A percentile compares a stretch with the other conserved stretches of the same genome.
phyloP scores from a whole-genome alignment of 2,888 invertebrate genomes.

The Dicranocentrus wangi region DNA sequence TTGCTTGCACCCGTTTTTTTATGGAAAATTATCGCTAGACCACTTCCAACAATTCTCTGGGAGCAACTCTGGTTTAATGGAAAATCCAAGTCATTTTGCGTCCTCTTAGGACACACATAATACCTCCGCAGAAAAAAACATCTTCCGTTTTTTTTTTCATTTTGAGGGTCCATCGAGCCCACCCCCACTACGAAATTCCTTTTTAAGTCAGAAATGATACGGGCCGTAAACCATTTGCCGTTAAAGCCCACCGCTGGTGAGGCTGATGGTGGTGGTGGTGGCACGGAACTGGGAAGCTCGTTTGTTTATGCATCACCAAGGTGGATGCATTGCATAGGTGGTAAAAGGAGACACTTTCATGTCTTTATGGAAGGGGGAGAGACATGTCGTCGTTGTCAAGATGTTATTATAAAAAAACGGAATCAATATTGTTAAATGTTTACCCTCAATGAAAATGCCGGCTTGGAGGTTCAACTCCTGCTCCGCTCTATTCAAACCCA shows the following conservation, averaged over 20 bases:
- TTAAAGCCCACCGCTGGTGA: background rate
- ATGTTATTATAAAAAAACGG: background rate
- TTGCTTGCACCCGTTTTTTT: too few species aligned
- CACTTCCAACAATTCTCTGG: too few species aligned
- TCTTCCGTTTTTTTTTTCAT: constrained; percentile 8
- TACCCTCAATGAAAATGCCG: background rate
- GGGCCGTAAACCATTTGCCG: constrained; percentile 39
- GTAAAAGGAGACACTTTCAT: too few species aligned
- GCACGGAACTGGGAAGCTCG: too few species aligned
- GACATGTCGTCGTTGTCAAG: background rate
- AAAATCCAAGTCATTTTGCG: too few species aligned
- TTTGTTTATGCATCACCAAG: background rate
- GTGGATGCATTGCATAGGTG: too few species aligned
- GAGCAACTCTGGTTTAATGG: too few species aligned
- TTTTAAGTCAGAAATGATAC: constrained; percentile 52
- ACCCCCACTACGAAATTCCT: constrained; percentile 37
- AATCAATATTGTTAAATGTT: constrained; percentile 7
- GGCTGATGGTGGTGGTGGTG: background rate
- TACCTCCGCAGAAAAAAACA: background rate
- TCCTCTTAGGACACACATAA: constrained; percentile 5
- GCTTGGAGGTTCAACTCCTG: background rate
- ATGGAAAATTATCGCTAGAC: too few species aligned
- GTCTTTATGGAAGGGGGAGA: too few species aligned
- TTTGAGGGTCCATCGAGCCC: background rate
- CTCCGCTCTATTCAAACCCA: background rate